These are phyloP conservation scores for Gallinago media DNA, from an alignment of 2,113 vertebrate species.

Conservation along the genomic window DNA sequence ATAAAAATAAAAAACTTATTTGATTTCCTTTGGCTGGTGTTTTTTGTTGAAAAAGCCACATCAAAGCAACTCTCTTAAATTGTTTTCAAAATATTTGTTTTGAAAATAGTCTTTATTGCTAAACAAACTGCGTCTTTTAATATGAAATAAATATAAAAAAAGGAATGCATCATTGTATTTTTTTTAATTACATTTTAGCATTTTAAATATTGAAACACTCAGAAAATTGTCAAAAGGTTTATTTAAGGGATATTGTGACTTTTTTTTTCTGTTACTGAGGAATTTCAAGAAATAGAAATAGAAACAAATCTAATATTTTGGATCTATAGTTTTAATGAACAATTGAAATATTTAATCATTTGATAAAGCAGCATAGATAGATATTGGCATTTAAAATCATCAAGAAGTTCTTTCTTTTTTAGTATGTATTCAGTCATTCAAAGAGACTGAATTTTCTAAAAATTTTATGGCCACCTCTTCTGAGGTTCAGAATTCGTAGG, in stretches of 20 bases:
- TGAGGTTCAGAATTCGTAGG: background rate
- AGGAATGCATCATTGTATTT: rapidly evolving
- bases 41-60: background rate
- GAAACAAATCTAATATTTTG: background rate
- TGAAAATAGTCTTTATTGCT: background rate
- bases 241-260: background rate
- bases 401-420: background rate
- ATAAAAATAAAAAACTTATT: background rate
- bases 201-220: background rate
- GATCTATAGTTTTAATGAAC: background rate
- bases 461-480: rapidly evolving
- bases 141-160: background rate
- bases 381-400: background rate
- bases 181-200: background rate
- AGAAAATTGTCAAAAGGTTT: background rate
- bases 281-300: background rate
- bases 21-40: background rate
- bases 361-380: background rate
- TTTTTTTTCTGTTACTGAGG: background rate
- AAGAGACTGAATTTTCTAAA: background rate
- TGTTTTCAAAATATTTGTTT: background rate
- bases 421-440: background rate
- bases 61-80: rapidly evolving
- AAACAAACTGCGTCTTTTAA: background rate
- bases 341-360: background rate